Evolutionary conservation across 1,140 invertebrate genomes (phyloP), one percentile per base, ranked within the genome.

Genomic region (Parasteatoda tepidariorum): DNA sequence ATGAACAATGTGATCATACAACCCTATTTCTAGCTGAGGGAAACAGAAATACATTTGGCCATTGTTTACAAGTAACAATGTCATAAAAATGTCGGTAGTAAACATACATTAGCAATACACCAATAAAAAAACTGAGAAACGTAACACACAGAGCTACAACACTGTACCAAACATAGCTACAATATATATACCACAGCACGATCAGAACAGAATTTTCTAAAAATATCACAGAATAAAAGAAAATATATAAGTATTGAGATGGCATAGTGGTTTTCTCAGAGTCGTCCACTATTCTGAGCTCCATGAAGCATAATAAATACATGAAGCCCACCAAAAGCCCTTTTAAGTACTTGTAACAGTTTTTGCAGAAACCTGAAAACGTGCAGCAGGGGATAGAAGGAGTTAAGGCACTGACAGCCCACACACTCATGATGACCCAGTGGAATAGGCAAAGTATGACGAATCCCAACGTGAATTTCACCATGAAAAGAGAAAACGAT

Each of bases 141-240:
- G 34, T 71, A 59, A 59, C 4, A 5, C 59, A 22, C 22, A 81
- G 48, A 13, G 66, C 78, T 30, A 55, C 48, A 70, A 81, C 22
- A 48, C 66, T 57, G 55, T 81, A 82, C 66, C 78, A 82, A 15
- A 48, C 22, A 48, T 24, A n/a, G 18, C 28, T 61, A 30, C 54
- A 41, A 24, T 82, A 82, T 5, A 82, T 18, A 33, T 31, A 82
- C 78, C 78, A 82, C 31, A 82, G 34, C 26, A 82, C 62, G 15
- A 62, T 71, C 3, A 82, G 41, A 26, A 82, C 78, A 24, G 78
- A 34, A 22, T 82, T 82, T 31, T 82, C 78, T 30, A 82, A 48
- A 9, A 82, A 55, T 57, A 82, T 70, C 54, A 82, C 78, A 61
- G 78, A 82, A 30, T 82, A 82, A 61, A 82, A 82, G 26, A 82